These are phyloP conservation scores for Ormyrus thymus DNA, from an alignment of 2,888 invertebrate genomes.

Conservation along the genomic window DNA sequence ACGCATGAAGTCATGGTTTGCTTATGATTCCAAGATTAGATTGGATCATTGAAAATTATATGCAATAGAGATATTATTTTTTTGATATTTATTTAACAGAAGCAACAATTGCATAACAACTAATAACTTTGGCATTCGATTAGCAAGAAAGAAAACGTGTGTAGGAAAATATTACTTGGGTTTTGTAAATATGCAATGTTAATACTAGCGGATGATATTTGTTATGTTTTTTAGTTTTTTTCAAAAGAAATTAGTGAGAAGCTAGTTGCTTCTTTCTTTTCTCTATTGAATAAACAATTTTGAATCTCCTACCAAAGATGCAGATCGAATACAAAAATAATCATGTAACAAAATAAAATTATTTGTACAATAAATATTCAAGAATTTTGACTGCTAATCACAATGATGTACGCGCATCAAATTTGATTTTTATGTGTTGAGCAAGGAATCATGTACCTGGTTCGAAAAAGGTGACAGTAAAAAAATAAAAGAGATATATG, in stretches of 20 bases:
- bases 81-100: constrained; percentile 53
- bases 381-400: constrained; percentile 32
- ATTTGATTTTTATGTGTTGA: constrained; percentile 64
- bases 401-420: constrained; percentile 49
- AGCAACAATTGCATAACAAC: constrained; percentile 36
- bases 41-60: constrained; percentile 46
- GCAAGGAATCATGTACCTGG: constrained; percentile 69
- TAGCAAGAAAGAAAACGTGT: constrained; percentile 33
- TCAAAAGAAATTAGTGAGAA: constrained; percentile 39
- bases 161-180: constrained; percentile 44
- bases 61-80: constrained; percentile 44
- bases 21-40: constrained; percentile 49
- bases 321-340: constrained; percentile 56
- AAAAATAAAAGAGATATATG: constrained; percentile 64
- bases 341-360: constrained; percentile 39
- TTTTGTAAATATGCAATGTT: constrained; percentile 57
- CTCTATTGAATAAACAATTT: constrained; percentile 50
- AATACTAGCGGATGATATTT: constrained; percentile 49
- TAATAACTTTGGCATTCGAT: constrained; percentile 40
- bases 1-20: constrained; percentile 50
- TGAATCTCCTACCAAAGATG: constrained; percentile 69
- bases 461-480: constrained; percentile 66
- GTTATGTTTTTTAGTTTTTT: constrained; percentile 50
- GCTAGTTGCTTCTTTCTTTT: constrained; percentile 56
- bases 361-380: constrained; percentile 47